A percentile compares a stretch with the other conserved stretches of the same genome.
Conservation (phyloP, 2,797 vertebrate species). For the Phrynocephalus guinanensis region DNA sequence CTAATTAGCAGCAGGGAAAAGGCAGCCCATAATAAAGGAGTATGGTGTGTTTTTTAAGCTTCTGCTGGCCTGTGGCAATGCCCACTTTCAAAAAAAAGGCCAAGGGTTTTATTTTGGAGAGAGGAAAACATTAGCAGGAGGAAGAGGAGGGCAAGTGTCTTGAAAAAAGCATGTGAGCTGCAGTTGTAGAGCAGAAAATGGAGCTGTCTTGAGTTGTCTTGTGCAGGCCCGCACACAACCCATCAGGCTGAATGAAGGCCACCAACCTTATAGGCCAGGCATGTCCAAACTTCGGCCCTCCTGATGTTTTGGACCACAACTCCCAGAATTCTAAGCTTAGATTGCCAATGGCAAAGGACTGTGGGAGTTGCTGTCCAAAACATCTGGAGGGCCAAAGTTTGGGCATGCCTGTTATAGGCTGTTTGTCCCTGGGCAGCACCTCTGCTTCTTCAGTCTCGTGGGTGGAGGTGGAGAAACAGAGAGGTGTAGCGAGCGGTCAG, state of each 20-base stretch:
- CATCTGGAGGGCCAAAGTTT: no score
- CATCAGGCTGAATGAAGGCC: neutral
- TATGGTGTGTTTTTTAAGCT: neutral
- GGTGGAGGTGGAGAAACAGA: neutral
- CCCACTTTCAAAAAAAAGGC: neutral
- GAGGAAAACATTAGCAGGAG: neutral
- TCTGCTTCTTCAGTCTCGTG: neutral
- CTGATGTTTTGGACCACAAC: no score
- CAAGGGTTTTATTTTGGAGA: neutral
- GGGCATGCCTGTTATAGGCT: no score
- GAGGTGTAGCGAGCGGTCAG: no score
- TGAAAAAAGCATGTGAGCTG: neutral
- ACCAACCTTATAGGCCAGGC: no score
- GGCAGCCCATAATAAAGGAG: constrained; percentile 13
- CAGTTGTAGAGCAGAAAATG: neutral
- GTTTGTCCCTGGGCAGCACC: neutral
- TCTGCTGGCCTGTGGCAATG: neutral
- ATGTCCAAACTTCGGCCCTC: no score
- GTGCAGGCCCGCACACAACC: neutral
- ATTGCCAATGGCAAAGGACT: no score
- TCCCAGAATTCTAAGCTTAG: no score
- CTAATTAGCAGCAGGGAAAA: constrained; percentile 24
- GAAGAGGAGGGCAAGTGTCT: no score
- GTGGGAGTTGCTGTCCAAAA: no score
- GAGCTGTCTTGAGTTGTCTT: neutral